Conservation (phyloP, 2,113 vertebrate species). For the Oplegnathus fasciatus region DNA sequence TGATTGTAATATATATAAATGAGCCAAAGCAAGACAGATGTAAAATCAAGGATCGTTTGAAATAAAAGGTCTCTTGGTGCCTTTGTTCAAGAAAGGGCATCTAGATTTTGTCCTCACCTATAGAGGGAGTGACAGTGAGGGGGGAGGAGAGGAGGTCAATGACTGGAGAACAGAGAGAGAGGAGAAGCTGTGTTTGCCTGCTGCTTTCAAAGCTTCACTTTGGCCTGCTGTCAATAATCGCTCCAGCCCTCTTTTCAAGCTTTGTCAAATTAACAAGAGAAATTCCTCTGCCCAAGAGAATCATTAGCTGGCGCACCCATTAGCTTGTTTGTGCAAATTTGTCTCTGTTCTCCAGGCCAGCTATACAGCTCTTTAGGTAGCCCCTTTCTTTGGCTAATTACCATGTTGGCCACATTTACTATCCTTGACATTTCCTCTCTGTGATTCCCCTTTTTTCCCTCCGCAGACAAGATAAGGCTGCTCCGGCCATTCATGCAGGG, state of each 20-base stretch:
- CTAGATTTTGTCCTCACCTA: slow-evolving; percentile 48
- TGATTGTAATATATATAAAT: slow-evolving; percentile 77
- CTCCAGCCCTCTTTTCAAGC: slow-evolving; percentile 66
- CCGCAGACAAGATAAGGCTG: slow-evolving; percentile 77
- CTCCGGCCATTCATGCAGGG: slow-evolving; percentile 68
- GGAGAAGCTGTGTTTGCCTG: slow-evolving; percentile 39
- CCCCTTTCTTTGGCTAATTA: slow-evolving; percentile 78
- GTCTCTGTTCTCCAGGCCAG: slow-evolving; percentile 64
- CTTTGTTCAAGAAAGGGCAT: slow-evolving; percentile 76
- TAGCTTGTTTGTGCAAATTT: slow-evolving; percentile 80
- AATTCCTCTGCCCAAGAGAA: slow-evolving; percentile 79
- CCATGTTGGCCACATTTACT: slow-evolving; percentile 77
- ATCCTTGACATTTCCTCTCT: slow-evolving; percentile 82
- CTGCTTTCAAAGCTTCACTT: slow-evolving; percentile 70
- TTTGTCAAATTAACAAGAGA: slow-evolving; percentile 84
- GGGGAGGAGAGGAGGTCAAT: slow-evolving; percentile 50
- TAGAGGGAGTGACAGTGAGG: slow-evolving; percentile 37
- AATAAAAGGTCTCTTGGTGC: slow-evolving; percentile 71
- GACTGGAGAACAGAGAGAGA: slow-evolving; percentile 44
- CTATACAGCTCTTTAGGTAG: slow-evolving; percentile 62
- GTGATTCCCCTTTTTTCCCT: slow-evolving; percentile 62
- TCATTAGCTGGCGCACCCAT: slow-evolving; percentile 79
- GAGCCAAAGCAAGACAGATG: slow-evolving; percentile 74
- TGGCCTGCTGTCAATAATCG: slow-evolving; percentile 79
- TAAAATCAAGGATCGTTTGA: slow-evolving; percentile 67